phyloP scores from a whole-genome alignment of 2,888 invertebrate genomes.

The Aporophyla lueneburgensis region DNA sequence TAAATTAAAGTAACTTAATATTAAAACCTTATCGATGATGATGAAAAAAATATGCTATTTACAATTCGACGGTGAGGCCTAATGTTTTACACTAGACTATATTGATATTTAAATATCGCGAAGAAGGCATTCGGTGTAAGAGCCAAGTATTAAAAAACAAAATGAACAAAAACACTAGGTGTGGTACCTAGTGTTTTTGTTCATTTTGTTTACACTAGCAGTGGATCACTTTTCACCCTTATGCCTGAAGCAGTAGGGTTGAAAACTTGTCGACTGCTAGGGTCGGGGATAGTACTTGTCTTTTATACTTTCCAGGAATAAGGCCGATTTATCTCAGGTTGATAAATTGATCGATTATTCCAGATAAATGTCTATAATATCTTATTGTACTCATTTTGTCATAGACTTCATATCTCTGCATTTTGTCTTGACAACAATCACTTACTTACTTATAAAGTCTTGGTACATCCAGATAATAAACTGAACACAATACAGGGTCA shows the following conservation, averaged over 20 bases:
- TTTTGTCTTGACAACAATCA: neutral
- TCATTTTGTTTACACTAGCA: too few relatives aligned
- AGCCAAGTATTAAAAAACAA: neutral
- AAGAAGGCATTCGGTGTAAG: neutral
- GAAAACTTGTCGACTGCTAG: too few relatives aligned
- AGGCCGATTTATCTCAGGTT: neutral
- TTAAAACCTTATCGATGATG: constrained; percentile 27
- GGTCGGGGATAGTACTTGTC: neutral
- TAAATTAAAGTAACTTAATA: constrained; percentile 57
- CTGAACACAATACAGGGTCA: neutral
- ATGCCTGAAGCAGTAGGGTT: too few relatives aligned
- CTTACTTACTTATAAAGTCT: neutral
- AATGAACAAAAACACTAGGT: neutral
- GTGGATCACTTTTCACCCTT: too few relatives aligned
- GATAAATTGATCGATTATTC: neutral
- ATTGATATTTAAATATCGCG: neutral
- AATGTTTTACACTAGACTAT: constrained; percentile 45
- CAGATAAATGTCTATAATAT: neutral
- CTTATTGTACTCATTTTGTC: constrained; percentile 2
- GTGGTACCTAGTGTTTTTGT: too few relatives aligned
- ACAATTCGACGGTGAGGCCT: constrained; percentile 25
- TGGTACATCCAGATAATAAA: neutral
- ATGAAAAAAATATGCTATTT: constrained; percentile 24
- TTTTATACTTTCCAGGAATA: constrained; percentile 4
- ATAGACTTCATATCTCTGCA: constrained; percentile 1